These are phyloP conservation scores for Eustalomyia histrio DNA, from an alignment of 2,888 invertebrate species.

Conservation along the genomic window DNA sequence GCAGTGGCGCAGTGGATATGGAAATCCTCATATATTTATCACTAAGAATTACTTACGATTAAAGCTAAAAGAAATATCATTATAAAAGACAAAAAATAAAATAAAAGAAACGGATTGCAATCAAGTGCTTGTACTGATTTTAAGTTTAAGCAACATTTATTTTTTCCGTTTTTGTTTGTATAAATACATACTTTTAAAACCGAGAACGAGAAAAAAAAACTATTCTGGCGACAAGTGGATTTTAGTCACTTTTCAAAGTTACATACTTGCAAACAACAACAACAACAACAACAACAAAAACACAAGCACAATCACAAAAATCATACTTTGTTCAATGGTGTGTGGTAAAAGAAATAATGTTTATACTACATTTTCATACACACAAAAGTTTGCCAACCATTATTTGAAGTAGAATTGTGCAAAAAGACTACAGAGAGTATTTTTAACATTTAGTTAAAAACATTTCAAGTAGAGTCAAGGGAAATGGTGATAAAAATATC, in stretches of 20 bases:
- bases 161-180: too few species aligned
- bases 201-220: not conserved
- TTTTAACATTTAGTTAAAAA: not conserved
- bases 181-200: slow-evolving; percentile 1
- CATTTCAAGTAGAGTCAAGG: not conserved
- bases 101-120: slow-evolving; percentile 47
- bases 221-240: slow-evolving; percentile 54
- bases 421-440: not conserved
- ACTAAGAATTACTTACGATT: slow-evolving; percentile 41
- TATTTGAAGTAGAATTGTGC: not conserved
- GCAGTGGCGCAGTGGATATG: too few species aligned
- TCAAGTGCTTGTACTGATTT: slow-evolving; percentile 52
- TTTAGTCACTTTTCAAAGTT: slow-evolving; percentile 54
- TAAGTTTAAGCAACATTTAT: slow-evolving; percentile 49
- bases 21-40: too few species aligned
- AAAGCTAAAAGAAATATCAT: slow-evolving; percentile 6
- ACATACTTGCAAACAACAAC: slow-evolving; percentile 16
- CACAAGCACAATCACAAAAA: slow-evolving; percentile 20
- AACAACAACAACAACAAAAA: too few species aligned
- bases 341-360: slow-evolving; percentile 17
- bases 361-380: slow-evolving; percentile 5
- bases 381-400: not conserved
- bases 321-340: slow-evolving; percentile 52
- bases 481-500: not conserved
- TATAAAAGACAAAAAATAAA: slow-evolving; percentile 42